A percentile compares a stretch with the other conserved stretches of the same genome.
Conservation (phyloP, 2,113 vertebrate genomes). For the Epinephelus cyanopodus region DNA sequence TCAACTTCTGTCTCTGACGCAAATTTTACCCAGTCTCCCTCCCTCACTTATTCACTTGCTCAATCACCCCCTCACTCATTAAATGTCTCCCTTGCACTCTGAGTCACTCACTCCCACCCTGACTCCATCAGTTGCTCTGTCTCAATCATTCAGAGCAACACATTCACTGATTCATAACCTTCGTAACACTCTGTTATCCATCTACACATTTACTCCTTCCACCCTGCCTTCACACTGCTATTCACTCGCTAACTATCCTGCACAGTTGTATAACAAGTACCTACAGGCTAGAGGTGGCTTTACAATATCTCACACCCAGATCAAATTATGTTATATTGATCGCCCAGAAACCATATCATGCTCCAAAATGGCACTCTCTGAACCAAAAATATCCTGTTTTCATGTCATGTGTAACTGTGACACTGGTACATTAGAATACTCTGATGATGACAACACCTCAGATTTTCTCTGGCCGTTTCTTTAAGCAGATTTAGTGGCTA, state of each 20-base stretch:
- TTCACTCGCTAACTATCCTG: background rate
- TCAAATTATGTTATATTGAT: constrained; percentile 43
- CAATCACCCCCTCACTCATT: constrained; percentile 25
- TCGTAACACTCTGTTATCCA: constrained; percentile 5
- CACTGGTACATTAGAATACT: background rate
- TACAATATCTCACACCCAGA: constrained; percentile 24
- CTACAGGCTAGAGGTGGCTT: constrained; percentile 17
- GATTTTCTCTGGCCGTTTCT: background rate
- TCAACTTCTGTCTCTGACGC: constrained; percentile 22
- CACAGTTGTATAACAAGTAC: background rate
- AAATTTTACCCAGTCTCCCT: background rate
- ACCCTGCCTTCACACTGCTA: background rate
- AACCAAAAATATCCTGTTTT: background rate
- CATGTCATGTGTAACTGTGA: background rate
- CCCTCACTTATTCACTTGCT: constrained; percentile 12
- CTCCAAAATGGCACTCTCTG: background rate
- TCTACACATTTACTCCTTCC: background rate
- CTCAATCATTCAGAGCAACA: constrained; percentile 7
- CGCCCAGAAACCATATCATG: background rate
- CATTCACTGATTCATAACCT: constrained; percentile 46
- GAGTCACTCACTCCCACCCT: constrained; percentile 18
- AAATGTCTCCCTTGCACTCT: constrained; percentile 34
- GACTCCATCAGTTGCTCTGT: constrained; percentile 14
- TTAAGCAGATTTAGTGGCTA: background rate
- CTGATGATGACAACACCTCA: background rate